Percentiles rank a stretch among this genome's conserved stretches.
phyloP scores from a whole-genome alignment of 23 tunicate species.

The Ciona savignyi region DNA sequence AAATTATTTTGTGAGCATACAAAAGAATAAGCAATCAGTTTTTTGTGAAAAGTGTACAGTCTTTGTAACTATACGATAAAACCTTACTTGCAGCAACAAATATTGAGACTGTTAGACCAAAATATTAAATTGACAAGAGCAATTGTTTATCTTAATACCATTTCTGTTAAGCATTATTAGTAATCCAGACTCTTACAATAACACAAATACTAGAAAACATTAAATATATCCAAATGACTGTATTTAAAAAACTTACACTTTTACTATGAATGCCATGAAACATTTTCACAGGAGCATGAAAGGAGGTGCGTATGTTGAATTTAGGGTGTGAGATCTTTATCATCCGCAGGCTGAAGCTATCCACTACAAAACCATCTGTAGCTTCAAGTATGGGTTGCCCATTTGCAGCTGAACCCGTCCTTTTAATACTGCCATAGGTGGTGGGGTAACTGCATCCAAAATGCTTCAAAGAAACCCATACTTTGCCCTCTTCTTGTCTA shows the following conservation, averaged over 20 bases:
- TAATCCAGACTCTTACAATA: too few species aligned
- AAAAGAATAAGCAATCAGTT: too few species aligned
- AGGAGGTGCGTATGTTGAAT: background rate
- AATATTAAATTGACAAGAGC: too few species aligned
- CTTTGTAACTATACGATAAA: too few species aligned
- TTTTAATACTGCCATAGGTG: slow-evolving; percentile 1
- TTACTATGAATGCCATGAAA: slow-evolving; percentile 15
- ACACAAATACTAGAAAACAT: too few species aligned
- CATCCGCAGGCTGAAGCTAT: background rate
- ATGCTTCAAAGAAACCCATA: slow-evolving; percentile 15
- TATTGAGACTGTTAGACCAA: too few species aligned
- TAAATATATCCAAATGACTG: too few species aligned
- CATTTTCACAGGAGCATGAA: slow-evolving; percentile 12
- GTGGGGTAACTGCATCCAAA: background rate
- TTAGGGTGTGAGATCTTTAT: background rate
- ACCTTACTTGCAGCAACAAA: too few species aligned
- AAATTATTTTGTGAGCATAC: too few species aligned
- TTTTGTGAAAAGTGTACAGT: too few species aligned
- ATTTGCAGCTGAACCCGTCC: background rate
- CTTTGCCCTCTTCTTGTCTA: slow-evolving; percentile 15
- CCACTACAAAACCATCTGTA: slow-evolving; percentile 18
- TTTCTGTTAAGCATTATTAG: too few species aligned
- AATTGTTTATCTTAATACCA: too few species aligned
- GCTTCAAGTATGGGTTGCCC: slow-evolving; percentile 1
- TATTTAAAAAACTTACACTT: slow-evolving; percentile 27